Percentiles rank a stretch among this genome's conserved stretches.
Evolutionary conservation across 2,113 vertebrate species (phyloP).

Genomic region (Vombatus ursinus): DNA sequence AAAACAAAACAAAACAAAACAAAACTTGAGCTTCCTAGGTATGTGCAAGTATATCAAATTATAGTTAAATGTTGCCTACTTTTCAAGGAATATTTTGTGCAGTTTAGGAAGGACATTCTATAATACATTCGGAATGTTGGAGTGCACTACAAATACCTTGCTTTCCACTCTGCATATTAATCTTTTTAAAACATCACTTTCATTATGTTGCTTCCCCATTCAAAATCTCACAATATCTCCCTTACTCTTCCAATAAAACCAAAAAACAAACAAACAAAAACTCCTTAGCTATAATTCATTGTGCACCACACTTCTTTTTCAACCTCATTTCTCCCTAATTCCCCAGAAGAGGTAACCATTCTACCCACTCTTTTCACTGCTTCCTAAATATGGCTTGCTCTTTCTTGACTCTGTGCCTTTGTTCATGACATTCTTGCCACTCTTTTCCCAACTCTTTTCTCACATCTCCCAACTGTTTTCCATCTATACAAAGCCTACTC

Average conservation of each 20-base stretch:
- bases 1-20: background rate
- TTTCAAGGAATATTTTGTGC: background rate
- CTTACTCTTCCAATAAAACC: background rate
- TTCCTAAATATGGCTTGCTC: background rate
- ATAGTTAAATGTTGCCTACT: background rate
- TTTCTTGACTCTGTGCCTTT: background rate
- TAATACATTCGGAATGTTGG: conserved; percentile 17
- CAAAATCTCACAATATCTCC: background rate
- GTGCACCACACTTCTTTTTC: background rate
- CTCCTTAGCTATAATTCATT: background rate
- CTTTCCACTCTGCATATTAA: conserved; percentile 7
- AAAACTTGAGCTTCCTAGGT: background rate
- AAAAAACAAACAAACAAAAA: background rate
- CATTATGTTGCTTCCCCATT: background rate
- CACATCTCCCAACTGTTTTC: background rate
- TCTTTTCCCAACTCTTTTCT: background rate
- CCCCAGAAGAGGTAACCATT: background rate
- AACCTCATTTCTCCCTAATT: background rate
- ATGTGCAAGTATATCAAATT: background rate
- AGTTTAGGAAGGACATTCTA: background rate
- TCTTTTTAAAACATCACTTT: background rate
- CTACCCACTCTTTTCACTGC: background rate
- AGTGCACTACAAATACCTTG: background rate
- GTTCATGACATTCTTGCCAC: background rate
- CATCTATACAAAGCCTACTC: background rate